Evolutionary conservation across 1,140 invertebrate genomes (phyloP).

Genomic region (Zaprionus gabonicus): DNA sequence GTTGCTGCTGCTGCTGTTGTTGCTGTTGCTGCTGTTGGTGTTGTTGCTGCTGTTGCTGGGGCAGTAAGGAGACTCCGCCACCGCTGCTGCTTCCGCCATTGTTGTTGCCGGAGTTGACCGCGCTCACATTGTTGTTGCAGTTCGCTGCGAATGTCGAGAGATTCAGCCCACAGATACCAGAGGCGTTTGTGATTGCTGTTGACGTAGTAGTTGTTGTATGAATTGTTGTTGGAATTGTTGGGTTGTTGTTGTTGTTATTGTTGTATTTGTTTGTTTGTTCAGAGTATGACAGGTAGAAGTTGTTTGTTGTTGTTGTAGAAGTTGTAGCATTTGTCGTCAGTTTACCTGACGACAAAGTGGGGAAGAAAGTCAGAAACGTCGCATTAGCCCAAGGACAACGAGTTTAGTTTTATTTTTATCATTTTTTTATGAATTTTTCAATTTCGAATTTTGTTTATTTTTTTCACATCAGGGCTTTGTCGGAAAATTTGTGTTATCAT

Average conservation of each 20-base stretch:
- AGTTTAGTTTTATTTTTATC: constrained; percentile 55
- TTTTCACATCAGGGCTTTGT: constrained; percentile 27
- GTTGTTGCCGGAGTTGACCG: constrained; percentile 42
- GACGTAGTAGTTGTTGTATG: constrained; percentile 43
- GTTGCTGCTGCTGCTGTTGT: constrained; percentile 50
- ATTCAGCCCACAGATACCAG: constrained; percentile 82
- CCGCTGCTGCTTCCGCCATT: constrained; percentile 26
- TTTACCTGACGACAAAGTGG: constrained; percentile 84
- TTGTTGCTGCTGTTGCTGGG: constrained; percentile 26
- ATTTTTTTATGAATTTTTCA: constrained; percentile 32
- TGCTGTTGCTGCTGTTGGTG: constrained; percentile 38
- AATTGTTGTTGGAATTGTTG: constrained; percentile 51
- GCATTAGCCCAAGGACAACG: constrained; percentile 84
- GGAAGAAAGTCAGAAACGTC: constrained; percentile 84
- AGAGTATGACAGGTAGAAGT: constrained; percentile 52
- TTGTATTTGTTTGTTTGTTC: constrained; percentile 62
- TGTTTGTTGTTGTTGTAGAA: constrained; percentile 64
- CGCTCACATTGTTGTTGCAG: constrained; percentile 53
- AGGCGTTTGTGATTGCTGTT: constrained; percentile 75
- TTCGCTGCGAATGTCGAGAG: constrained; percentile 78
- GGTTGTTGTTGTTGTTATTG: constrained; percentile 22
- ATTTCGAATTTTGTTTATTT: constrained; percentile 47
- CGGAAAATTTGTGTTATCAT: constrained; percentile 43
- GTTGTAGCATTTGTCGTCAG: constrained; percentile 84
- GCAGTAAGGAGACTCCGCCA: constrained; percentile 1